Conservation (phyloP, 2,797 vertebrate genomes). For the Myotis vivesi region DNA sequence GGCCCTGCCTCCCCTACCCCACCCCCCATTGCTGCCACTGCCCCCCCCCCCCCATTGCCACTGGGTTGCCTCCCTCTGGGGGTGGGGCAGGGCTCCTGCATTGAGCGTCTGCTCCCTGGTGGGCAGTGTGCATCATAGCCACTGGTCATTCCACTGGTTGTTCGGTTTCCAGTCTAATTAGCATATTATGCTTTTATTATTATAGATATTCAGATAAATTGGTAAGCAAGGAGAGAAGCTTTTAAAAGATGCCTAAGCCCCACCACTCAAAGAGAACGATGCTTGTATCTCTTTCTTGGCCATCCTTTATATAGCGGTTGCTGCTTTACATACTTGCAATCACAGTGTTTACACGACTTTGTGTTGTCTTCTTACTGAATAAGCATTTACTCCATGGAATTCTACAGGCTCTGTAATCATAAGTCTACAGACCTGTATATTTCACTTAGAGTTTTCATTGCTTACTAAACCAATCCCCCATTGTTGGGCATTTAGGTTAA, state of each 20-base stretch:
- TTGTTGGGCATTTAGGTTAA: not conserved
- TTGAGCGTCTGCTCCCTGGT: too few relatives aligned
- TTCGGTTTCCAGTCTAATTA: too few relatives aligned
- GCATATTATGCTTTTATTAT: too few relatives aligned
- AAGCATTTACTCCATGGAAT: not conserved
- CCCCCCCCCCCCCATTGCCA: too few relatives aligned
- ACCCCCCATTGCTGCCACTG: too few relatives aligned
- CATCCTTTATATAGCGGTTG: not conserved
- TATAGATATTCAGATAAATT: not conserved
- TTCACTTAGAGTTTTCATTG: not conserved
- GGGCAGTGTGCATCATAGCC: too few relatives aligned
- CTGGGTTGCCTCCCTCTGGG: too few relatives aligned
- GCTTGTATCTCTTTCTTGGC: not conserved
- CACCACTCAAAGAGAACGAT: not conserved
- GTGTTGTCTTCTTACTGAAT: not conserved
- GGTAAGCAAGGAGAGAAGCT: not conserved
- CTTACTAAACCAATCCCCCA: not conserved
- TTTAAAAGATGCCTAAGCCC: not conserved
- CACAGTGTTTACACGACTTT: not conserved
- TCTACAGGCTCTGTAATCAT: not conserved
- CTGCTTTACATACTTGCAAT: not conserved
- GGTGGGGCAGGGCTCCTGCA: too few relatives aligned
- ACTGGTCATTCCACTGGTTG: too few relatives aligned
- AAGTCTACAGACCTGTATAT: not conserved
- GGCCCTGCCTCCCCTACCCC: too few relatives aligned